A percentile compares a stretch with the other conserved stretches of the same genome.
These are phyloP conservation scores for Drosophila biarmipes DNA, from an alignment of 1,140 invertebrate genomes.

Conservation along the genomic window DNA sequence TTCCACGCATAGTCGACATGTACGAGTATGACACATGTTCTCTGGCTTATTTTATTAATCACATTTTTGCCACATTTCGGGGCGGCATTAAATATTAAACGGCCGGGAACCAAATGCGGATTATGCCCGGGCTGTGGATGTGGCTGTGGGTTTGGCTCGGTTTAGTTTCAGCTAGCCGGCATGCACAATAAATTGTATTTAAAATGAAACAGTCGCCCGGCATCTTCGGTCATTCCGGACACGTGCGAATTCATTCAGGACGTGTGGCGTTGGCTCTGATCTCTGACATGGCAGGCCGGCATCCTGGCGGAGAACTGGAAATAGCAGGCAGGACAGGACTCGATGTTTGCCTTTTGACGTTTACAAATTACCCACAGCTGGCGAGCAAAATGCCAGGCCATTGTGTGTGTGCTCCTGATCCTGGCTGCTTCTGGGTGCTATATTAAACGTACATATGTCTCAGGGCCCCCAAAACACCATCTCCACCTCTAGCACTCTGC, in stretches of 20 bases:
- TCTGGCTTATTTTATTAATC: constrained; percentile 69
- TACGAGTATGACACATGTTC: constrained; percentile 59
- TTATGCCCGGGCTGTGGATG: constrained; percentile 38
- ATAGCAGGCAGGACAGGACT: constrained; percentile 65
- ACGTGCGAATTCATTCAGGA: constrained; percentile 71
- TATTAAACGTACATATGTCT: constrained; percentile 80
- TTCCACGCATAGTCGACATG: constrained; percentile 30
- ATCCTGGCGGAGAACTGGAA: not conserved
- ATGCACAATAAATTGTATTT: constrained; percentile 80
- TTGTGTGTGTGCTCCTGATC: constrained; percentile 24
- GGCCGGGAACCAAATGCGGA: constrained; percentile 59
- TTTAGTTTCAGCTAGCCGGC: constrained; percentile 52
- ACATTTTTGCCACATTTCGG: constrained; percentile 42
- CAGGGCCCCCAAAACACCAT: constrained; percentile 14
- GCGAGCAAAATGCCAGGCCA: constrained; percentile 63
- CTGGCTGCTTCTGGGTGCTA: constrained; percentile 53
- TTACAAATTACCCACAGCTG: constrained; percentile 81
- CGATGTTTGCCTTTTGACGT: constrained; percentile 80
- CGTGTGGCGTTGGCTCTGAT: constrained; percentile 50
- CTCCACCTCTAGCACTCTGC: not conserved
- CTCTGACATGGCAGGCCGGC: constrained; percentile 56
- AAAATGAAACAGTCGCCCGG: constrained; percentile 69
- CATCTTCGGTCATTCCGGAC: constrained; percentile 61
- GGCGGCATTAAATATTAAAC: constrained; percentile 72
- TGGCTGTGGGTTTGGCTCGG: constrained; percentile 21